These are phyloP conservation scores for Drosophila leontia DNA, from an alignment of 1,140 invertebrate species.

Conservation along the genomic window DNA sequence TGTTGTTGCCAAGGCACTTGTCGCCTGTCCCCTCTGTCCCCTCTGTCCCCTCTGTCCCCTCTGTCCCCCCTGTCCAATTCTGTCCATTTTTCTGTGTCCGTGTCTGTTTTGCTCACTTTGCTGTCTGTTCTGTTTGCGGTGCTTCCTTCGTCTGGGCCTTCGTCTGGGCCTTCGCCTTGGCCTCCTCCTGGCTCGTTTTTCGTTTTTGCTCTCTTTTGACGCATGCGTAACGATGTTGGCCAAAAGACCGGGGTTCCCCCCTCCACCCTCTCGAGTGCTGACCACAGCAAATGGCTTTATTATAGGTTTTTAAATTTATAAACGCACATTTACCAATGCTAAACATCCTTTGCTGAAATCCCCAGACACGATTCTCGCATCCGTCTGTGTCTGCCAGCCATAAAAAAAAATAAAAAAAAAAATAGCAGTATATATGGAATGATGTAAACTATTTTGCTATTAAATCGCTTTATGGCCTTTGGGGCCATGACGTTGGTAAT, in stretches of 20 bases:
- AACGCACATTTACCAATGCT: constrained; percentile 76
- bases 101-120: constrained; percentile 46
- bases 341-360: constrained; percentile 66
- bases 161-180: constrained; percentile 3
- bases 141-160: constrained; percentile 12
- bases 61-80: constrained; percentile 5
- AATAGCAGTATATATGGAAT: constrained; percentile 7
- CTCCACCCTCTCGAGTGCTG: background rate
- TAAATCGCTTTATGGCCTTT: constrained; percentile 46
- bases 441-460: constrained; percentile 42
- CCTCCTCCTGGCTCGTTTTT: background rate
- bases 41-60: background rate
- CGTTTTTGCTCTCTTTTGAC: constrained; percentile 18
- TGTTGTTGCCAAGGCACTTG: constrained; percentile 54
- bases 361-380: constrained; percentile 50
- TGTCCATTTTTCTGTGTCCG: constrained; percentile 19
- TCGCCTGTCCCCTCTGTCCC: constrained; percentile 24
- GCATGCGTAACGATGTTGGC: constrained; percentile 60
- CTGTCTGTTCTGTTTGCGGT: constrained; percentile 39
- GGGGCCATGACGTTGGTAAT: constrained; percentile 10
- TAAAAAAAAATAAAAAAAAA: background rate
- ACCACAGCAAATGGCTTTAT: constrained; percentile 75
- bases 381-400: constrained; percentile 14
- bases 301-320: constrained; percentile 83
- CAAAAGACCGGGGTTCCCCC: constrained; percentile 13